Conservation (phyloP, 2,797 vertebrate genomes). For the Urocyon cinereoargenteus region DNA sequence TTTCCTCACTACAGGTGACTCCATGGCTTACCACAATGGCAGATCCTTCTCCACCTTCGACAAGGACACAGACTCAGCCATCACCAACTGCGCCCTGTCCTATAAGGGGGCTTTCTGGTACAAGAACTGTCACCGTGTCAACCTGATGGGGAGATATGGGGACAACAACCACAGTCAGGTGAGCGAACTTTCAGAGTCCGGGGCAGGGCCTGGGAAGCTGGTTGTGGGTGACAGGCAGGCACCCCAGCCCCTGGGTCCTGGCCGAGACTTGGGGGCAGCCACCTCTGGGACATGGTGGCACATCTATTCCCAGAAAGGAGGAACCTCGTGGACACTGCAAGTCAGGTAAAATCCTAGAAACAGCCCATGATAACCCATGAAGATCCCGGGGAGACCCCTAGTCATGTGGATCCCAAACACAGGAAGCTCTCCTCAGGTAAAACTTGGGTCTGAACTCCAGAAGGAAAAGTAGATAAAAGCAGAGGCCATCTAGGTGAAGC, state of each 20-base stretch:
- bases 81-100: constrained; percentile 98
- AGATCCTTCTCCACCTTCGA: constrained; percentile 97
- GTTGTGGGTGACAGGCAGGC: no score
- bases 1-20: constrained; percentile 91
- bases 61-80: constrained; percentile 97
- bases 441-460: not conserved
- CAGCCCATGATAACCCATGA: rapidly evolving
- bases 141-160: constrained; percentile 97
- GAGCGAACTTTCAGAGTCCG: not conserved
- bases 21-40: constrained; percentile 97
- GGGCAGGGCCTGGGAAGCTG: no score
- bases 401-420: not conserved
- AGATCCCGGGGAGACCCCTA: rapidly evolving
- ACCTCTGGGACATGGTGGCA: not conserved
- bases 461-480: not conserved
- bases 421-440: not conserved
- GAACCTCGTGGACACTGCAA: not conserved
- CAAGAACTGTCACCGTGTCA: constrained; percentile 98
- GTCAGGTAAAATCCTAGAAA: not conserved
- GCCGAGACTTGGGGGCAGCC: not conserved
- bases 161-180: constrained; percentile 98
- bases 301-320: not conserved
- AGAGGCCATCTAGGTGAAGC: not conserved
- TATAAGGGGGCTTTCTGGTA: constrained; percentile 99
- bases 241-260: rapidly evolving